These are phyloP conservation scores for Morone saxatilis DNA, from an alignment of 2,113 vertebrate genomes.

Conservation along the genomic window DNA sequence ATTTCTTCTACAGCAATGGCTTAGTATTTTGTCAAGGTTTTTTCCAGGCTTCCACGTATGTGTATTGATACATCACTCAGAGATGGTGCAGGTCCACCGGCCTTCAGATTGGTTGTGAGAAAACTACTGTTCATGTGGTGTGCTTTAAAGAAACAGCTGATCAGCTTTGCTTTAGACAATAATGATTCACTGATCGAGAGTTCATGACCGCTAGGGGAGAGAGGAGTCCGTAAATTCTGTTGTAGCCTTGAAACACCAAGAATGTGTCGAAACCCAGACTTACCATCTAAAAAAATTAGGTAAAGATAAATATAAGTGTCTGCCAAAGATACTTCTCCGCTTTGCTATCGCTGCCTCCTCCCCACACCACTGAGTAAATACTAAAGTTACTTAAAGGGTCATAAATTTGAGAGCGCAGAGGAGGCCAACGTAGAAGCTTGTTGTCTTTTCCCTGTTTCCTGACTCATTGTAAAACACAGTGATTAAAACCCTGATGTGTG, in stretches of 20 bases:
- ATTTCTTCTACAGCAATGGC: neutral
- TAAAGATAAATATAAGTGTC: slow-evolving; percentile 67
- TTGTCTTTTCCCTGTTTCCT: slow-evolving; percentile 57
- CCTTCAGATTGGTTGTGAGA: slow-evolving; percentile 20
- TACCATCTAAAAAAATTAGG: slow-evolving; percentile 76
- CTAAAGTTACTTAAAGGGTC: slow-evolving; percentile 74
- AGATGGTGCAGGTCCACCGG: neutral
- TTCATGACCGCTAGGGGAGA: slow-evolving; percentile 55
- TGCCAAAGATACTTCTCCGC: slow-evolving; percentile 70
- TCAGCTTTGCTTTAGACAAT: slow-evolving; percentile 29
- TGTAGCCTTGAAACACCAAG: slow-evolving; percentile 61
- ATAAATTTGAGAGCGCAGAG: slow-evolving; percentile 65
- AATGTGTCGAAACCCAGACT: slow-evolving; percentile 75
- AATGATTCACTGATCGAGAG: slow-evolving; percentile 52
- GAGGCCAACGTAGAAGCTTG: slow-evolving; percentile 49
- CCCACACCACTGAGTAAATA: slow-evolving; percentile 68
- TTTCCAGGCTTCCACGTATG: neutral
- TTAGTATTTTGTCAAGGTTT: slow-evolving; percentile 19
- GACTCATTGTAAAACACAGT: slow-evolving; percentile 66
- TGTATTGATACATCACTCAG: slow-evolving; percentile 19
- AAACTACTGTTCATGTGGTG: neutral
- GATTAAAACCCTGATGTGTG: slow-evolving; percentile 66
- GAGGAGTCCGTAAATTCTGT: slow-evolving; percentile 44
- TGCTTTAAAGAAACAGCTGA: slow-evolving; percentile 21
- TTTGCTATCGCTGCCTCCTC: slow-evolving; percentile 66